Evolutionary conservation across 2,888 invertebrate species (phyloP), one percentile per base, ranked within the genome.

Genomic region (Volucella bombylans): DNA sequence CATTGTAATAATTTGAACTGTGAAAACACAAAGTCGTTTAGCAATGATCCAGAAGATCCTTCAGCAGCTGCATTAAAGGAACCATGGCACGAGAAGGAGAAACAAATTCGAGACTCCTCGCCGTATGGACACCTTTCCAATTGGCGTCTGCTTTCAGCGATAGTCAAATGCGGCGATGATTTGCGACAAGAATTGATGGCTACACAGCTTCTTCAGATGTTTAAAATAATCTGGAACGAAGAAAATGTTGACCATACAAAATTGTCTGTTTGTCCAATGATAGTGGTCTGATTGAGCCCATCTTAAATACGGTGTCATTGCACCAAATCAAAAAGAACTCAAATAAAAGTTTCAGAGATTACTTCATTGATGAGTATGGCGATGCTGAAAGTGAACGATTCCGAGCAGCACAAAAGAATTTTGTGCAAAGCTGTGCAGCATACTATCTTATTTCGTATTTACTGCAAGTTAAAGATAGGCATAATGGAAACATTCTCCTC

Each of bases 161-260:
- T 99, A 88, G 98, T 99, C 6, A 99, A 99, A 91, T 97, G 97
- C 89, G 99, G 99, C 6, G 99, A 99, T 91, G 99, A 97, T 91
- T 93, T 99, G 86, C 93, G 99, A 0, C 99, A 99, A 90, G 99
- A 99, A 92, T 93, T 99, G 89, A 94, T 99, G 91, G 99, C 99
- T 0, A 98, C 98, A 76, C 99, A 99, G 90, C 93, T 99, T 78
- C 93, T 99, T 87, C 94, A 96, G 87, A n/a, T n/a, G n/a, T n/a
- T n/a, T n/a, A n/a, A n/a, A n/a, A 95, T 94, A 87, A 96, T 97
- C 87, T 98, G 98, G 97, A 93, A 94, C 87, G 94, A 94, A 89
- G 97, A 98, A 90, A 94, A 94, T 71, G 95, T 96, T 31, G 96
- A 78, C 97, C 98, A 0, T 99, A 98, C 92, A 96, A 96, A 91